A percentile compares a stretch with the other conserved stretches of the same genome.
These are phyloP conservation scores for Microcebus ravelobensis DNA, from an alignment of 2,113 vertebrate species.

Conservation along the genomic window DNA sequence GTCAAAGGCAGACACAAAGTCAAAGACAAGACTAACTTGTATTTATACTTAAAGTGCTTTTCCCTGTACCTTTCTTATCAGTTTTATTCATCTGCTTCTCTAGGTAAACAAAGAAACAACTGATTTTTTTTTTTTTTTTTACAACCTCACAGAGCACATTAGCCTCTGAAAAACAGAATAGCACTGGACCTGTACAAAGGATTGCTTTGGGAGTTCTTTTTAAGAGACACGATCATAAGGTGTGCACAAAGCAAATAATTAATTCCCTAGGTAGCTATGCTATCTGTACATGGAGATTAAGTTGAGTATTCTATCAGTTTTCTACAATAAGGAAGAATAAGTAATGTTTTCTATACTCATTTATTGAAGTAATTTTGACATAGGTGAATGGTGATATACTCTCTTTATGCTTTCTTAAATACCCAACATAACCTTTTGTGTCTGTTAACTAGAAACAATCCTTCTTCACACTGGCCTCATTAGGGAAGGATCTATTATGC, in stretches of 20 bases:
- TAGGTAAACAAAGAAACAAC: constrained; percentile 24
- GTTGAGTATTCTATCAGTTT: constrained; percentile 22
- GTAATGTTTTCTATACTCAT: neutral
- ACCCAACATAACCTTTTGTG: neutral
- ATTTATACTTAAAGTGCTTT: neutral
- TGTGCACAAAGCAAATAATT: constrained; percentile 75
- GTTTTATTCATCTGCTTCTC: neutral
- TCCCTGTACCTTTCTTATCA: neutral
- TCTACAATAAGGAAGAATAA: constrained; percentile 35
- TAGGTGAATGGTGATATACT: neutral
- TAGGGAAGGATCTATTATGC: neutral
- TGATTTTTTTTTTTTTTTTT: neutral
- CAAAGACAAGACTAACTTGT: neutral
- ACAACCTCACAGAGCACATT: constrained; percentile 6
- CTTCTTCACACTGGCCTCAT: neutral
- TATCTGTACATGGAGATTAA: constrained; percentile 53
- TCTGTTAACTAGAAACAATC: neutral
- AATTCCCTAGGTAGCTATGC: constrained; percentile 64
- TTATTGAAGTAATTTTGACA: constrained; percentile 44
- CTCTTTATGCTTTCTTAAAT: neutral
- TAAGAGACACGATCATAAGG: constrained; percentile 54
- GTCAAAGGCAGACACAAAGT: neutral
- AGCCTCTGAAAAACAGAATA: constrained; percentile 54
- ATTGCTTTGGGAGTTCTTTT: constrained; percentile 71
- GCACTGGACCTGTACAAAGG: constrained; percentile 2